Conservation (phyloP, 1,140 invertebrate species). For the Drosophila pandora region DNA sequence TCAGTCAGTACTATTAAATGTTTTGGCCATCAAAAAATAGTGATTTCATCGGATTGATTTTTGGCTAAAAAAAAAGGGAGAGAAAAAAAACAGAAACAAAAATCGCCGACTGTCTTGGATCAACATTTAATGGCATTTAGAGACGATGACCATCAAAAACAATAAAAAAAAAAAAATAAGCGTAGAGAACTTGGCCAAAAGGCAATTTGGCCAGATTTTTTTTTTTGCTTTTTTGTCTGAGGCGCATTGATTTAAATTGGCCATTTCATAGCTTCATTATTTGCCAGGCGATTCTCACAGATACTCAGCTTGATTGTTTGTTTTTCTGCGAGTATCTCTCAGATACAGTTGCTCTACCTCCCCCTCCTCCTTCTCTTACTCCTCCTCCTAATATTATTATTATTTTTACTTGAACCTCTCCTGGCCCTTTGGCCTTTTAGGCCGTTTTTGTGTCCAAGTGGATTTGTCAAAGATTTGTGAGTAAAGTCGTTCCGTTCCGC, state of each 20-base stretch:
- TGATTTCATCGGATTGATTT: conserved; percentile 24
- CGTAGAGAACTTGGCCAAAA: conserved; percentile 35
- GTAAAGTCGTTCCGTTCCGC: too few species aligned
- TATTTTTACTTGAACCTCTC: conserved; percentile 25
- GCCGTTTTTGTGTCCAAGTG: conserved; percentile 22
- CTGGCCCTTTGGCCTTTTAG: conserved; percentile 3
- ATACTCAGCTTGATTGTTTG: conserved; percentile 68
- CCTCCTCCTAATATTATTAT: not conserved
- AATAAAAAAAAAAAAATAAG: conserved; percentile 15
- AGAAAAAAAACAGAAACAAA: not conserved
- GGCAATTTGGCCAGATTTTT: conserved; percentile 39
- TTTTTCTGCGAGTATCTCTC: conserved; percentile 19
- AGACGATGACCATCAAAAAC: conserved; percentile 24
- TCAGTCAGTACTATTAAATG: not conserved
- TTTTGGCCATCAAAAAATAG: conserved; percentile 8
- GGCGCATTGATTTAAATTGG: conserved; percentile 71
- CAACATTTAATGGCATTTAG: conserved; percentile 43
- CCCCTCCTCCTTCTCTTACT: conserved; percentile 5
- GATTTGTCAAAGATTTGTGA: conserved; percentile 55
- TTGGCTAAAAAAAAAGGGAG: not conserved
- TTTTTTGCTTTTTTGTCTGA: conserved; percentile 19
- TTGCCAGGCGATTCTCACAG: conserved; percentile 31
- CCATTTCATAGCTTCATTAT: conserved; percentile 74
- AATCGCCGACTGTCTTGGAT: conserved; percentile 10
- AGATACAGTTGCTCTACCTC: not conserved